Base-by-base conservation (phyloP, 1,140 invertebrate species). In the Pseudomyrmex sp. region DNA sequence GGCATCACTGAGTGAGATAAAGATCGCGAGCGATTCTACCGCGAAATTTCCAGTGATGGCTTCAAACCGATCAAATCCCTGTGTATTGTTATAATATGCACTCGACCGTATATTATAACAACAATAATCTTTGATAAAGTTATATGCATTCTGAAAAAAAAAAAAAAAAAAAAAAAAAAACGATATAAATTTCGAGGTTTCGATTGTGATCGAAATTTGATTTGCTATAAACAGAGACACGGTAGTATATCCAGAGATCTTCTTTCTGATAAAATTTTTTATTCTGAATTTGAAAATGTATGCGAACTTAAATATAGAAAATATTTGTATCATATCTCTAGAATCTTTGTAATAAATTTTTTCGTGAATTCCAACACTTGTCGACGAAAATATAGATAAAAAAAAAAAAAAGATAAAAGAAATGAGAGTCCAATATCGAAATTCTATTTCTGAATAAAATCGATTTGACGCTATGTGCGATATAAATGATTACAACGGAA, bases 1-100 rank as follows among this genome's bases (percentile, higher is more conserved):
- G 46, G 48, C 23, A 68, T 54, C 26, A 74, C 52, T 23, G 61
- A 20, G 23, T 20, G 26, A 76, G 61, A 76, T 65, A 76, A 54
- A n/a, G 48, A 65, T 65, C 59, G 23, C 46, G n/a, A 76, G n/a
- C 61, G 46, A 63, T 63, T 62, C 59, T 9, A 62, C 58, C 72
- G 20, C 72, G 44, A 66, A 76, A 76, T 76, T 66, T 13, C 2
- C 3, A 48, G 20, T 75, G 65, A 59, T 59, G 50, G 50, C 50
- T 52, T 13, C 50, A 52, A 52, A 52, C 46, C 13, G 15, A 48
- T 8, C 20, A 1, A 15, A 13, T 18, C 10, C 23, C 4, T 15
- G 13, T 12, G 9, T 59, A 35, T 35, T 35, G 35, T 35, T 35
- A 35, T 35, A 35, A 35, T 1, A 35, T 35, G 35, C 35, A 35